These are phyloP conservation scores for Lytechinus variegatus DNA, from an alignment of 35 echinoderm and acorn worm species.

Conservation along the genomic window DNA sequence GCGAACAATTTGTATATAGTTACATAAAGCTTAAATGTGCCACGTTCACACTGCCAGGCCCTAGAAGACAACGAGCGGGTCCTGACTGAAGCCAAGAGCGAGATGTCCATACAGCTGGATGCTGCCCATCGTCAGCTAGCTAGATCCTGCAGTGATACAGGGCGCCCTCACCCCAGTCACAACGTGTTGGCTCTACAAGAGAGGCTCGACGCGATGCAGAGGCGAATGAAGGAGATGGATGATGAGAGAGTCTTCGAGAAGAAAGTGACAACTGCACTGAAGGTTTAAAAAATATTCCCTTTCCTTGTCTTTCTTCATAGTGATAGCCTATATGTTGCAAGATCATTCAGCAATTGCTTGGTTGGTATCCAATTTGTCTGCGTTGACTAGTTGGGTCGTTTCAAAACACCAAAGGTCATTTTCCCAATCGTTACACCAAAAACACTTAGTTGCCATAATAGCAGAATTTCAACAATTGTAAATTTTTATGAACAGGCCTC, in stretches of 20 bases:
- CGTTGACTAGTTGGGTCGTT: too few relatives aligned
- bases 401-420: too few relatives aligned
- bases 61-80: constrained; percentile 26
- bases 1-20: background rate
- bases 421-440: too few relatives aligned
- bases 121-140: constrained; percentile 6
- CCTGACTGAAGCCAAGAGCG: background rate
- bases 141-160: background rate
- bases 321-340: too few relatives aligned
- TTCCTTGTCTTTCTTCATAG: too few relatives aligned
- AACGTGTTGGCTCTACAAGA: background rate
- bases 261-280: background rate
- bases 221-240: background rate
- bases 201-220: background rate
- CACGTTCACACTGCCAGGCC: background rate
- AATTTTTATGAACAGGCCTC: too few relatives aligned
- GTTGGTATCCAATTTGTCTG: too few relatives aligned
- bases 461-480: too few relatives aligned
- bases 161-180: background rate
- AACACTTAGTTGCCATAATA: too few relatives aligned
- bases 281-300: too few relatives aligned
- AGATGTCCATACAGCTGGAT: constrained; percentile 4
- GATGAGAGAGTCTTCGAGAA: background rate
- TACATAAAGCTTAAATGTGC: background rate
- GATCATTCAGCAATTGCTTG: too few relatives aligned